phyloP scores from a whole-genome alignment of 2,113 vertebrate genomes.

The Columba janthina region DNA sequence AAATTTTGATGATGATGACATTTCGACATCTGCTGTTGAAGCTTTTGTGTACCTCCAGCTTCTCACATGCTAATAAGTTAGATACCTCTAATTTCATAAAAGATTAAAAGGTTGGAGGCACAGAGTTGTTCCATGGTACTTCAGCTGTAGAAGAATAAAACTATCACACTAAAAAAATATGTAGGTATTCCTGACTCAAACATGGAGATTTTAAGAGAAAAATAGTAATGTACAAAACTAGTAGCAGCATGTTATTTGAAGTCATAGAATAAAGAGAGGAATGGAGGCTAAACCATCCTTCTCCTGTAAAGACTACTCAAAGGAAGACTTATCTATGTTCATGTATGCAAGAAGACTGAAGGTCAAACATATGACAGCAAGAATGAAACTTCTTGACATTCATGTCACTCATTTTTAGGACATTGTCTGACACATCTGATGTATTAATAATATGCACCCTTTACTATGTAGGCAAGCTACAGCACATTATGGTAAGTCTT shows the following conservation, averaged over 20 bases:
- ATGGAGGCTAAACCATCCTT: background rate
- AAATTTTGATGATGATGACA: background rate
- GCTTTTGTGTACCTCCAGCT: background rate
- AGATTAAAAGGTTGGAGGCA: background rate
- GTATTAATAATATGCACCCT: background rate
- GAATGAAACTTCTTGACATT: background rate
- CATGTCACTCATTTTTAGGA: background rate
- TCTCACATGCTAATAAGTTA: background rate
- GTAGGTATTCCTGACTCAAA: background rate
- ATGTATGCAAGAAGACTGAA: background rate
- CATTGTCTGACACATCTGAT: background rate
- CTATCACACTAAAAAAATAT: background rate
- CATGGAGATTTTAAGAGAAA: background rate
- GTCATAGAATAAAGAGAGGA: background rate
- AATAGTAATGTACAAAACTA: background rate
- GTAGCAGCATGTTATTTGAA: background rate
- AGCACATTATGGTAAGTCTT: background rate
- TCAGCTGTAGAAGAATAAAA: background rate
- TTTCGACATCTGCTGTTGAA: background rate
- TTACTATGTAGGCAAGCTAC: background rate
- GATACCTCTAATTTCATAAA: background rate
- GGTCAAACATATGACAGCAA: background rate
- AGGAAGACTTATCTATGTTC: background rate
- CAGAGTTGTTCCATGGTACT: background rate
- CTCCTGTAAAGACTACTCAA: background rate